These are phyloP conservation scores for Eciton burchellii DNA, from an alignment of 1,140 invertebrate species.

Conservation along the genomic window DNA sequence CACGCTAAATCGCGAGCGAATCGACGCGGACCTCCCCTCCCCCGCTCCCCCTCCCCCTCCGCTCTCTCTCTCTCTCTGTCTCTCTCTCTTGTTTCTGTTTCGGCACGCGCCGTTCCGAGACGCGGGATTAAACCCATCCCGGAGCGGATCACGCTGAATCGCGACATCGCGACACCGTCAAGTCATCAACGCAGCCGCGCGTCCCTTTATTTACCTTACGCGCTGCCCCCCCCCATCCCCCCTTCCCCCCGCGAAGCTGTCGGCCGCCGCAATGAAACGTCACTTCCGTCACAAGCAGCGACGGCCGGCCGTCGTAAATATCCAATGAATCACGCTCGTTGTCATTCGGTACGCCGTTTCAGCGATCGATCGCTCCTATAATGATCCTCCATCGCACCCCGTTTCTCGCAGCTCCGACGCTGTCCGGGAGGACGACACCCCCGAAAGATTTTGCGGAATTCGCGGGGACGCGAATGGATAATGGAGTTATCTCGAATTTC, in stretches of 20 bases:
- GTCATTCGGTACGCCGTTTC: slow-evolving; percentile 33
- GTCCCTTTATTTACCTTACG: slow-evolving; percentile 32
- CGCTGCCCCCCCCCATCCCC: too few relatives aligned
- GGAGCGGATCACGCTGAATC: too few relatives aligned
- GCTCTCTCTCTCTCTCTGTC: too few relatives aligned
- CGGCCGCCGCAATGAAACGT: slow-evolving; percentile 50
- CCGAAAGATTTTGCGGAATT: slow-evolving; percentile 37
- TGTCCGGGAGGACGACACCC: neutral
- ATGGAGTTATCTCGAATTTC: slow-evolving; percentile 65
- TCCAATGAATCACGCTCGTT: slow-evolving; percentile 51
- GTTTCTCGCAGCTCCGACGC: neutral
- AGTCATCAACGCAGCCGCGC: slow-evolving; percentile 48
- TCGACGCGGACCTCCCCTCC: too few relatives aligned
- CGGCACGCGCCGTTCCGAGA: too few relatives aligned
- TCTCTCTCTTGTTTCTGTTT: too few relatives aligned
- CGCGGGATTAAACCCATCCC: slow-evolving; percentile 29
- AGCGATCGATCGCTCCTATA: slow-evolving; percentile 28
- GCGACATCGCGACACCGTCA: slow-evolving; percentile 22
- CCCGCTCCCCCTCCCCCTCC: too few relatives aligned
- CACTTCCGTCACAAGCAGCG: slow-evolving; percentile 41
- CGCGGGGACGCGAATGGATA: neutral
- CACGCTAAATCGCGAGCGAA: neutral
- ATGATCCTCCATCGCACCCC: slow-evolving; percentile 3
- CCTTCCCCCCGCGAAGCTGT: too few relatives aligned
- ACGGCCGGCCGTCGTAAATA: slow-evolving; percentile 50